Evolutionary conservation across 1,140 invertebrate genomes (phyloP).

Genomic region (Holcopasites calliopsidis): DNA sequence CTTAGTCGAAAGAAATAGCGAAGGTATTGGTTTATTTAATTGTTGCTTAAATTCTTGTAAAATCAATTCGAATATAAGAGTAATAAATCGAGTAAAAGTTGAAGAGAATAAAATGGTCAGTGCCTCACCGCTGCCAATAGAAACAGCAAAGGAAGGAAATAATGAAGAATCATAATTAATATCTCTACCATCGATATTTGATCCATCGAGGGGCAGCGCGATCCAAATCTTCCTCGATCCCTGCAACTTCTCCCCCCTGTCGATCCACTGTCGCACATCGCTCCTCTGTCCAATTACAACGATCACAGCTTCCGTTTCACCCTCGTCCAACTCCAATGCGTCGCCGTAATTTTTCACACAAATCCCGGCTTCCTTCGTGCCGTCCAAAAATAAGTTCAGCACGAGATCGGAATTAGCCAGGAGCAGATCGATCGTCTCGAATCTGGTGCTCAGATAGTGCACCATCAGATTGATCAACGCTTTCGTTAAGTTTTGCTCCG

Average conservation of each 20-base stretch:
- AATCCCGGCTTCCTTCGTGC: constrained; percentile 64
- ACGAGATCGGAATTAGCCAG: constrained; percentile 52
- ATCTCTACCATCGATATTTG: constrained; percentile 67
- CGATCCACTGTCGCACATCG: constrained; percentile 68
- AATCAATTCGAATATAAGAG: neutral
- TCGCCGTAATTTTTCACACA: constrained; percentile 67
- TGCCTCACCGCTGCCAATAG: too few relatives aligned
- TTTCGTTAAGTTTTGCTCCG: constrained; percentile 63
- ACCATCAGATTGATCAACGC: constrained; percentile 64
- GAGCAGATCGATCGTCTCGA: constrained; percentile 67
- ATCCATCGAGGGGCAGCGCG: constrained; percentile 67
- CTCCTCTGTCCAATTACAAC: constrained; percentile 62
- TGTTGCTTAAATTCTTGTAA: too few relatives aligned
- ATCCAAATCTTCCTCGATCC: constrained; percentile 67
- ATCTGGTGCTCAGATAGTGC: constrained; percentile 67
- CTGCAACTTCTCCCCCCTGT: constrained; percentile 41
- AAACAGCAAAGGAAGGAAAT: too few relatives aligned
- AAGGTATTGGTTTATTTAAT: too few relatives aligned
- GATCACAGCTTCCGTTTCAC: constrained; percentile 57
- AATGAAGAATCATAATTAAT: neutral
- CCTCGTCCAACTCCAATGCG: constrained; percentile 35
- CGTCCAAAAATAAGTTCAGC: constrained; percentile 60
- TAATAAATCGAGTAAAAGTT: too few relatives aligned
- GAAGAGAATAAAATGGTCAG: too few relatives aligned
- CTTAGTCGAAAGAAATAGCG: too few relatives aligned